Evolutionary conservation across 2,113 vertebrate genomes (phyloP).

Genomic region (Macrotus californicus): DNA sequence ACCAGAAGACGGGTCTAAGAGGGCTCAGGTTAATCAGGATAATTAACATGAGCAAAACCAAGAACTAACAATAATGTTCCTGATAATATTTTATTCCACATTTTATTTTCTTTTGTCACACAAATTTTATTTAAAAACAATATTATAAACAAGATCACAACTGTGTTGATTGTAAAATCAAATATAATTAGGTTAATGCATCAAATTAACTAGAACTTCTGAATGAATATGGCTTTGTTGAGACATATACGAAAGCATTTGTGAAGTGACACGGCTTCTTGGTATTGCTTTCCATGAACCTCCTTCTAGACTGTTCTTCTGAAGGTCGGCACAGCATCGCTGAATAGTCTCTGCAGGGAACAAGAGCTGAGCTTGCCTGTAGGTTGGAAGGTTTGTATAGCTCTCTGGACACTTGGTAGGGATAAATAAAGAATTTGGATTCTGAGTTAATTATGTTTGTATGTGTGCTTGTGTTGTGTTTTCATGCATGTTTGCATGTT

Average conservation of each 20-base stretch:
- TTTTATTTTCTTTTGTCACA: background rate
- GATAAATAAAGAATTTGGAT: background rate
- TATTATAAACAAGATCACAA: background rate
- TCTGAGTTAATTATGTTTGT: background rate
- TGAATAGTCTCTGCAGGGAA: background rate
- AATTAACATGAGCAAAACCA: conserved; percentile 39
- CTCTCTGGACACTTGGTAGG: background rate
- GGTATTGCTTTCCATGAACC: background rate
- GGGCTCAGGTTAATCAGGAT: conserved; percentile 2
- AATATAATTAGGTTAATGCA: background rate
- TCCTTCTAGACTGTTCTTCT: background rate
- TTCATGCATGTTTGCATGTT: background rate
- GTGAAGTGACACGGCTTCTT: background rate
- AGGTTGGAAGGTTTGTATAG: background rate
- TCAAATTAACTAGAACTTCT: background rate
- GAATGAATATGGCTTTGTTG: background rate
- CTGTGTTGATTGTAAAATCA: background rate
- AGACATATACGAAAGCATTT: background rate
- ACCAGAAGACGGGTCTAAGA: background rate
- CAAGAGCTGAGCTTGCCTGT: too few species aligned
- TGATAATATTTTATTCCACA: background rate
- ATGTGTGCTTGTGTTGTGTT: background rate
- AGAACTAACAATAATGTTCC: conserved; percentile 16
- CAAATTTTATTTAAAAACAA: background rate
- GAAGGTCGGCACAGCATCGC: background rate